phyloP scores from a whole-genome alignment of 1,140 invertebrate genomes.

The Tetramorium simillimum region DNA sequence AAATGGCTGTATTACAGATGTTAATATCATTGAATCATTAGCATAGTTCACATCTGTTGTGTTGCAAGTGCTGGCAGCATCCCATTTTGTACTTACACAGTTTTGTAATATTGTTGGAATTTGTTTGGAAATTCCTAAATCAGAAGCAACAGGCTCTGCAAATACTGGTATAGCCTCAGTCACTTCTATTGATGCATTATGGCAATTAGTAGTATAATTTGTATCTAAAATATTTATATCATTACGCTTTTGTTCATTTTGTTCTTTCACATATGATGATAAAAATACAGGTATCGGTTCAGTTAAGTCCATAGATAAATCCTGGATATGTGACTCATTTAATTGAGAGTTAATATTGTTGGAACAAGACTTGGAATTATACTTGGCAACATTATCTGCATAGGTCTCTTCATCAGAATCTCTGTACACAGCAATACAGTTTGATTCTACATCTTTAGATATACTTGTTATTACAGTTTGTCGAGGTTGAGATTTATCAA shows the following conservation, averaged over 20 bases:
- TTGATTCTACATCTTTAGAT: not conserved
- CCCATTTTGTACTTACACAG: not conserved
- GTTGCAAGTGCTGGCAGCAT: not conserved
- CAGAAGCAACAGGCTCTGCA: not conserved
- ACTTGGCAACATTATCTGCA: not conserved
- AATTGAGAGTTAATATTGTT: conserved; percentile 15
- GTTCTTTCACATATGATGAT: not conserved
- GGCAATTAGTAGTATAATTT: not conserved
- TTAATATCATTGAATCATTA: conserved; percentile 20
- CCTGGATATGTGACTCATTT: conserved; percentile 5
- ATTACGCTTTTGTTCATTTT: not conserved
- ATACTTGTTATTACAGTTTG: not conserved
- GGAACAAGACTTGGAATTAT: not conserved
- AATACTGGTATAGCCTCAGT: conserved; percentile 15
- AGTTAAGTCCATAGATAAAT: conserved; percentile 51
- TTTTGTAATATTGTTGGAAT: not conserved
- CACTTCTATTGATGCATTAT: conserved; percentile 56
- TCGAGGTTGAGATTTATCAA: not conserved
- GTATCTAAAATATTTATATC: not conserved
- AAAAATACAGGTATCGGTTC: conserved; percentile 15
- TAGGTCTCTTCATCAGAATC: not conserved
- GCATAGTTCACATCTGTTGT: not conserved
- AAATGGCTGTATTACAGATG: not conserved
- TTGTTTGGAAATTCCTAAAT: not conserved
- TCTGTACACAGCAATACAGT: conserved; percentile 3